Evolutionary conservation across 2,113 vertebrate genomes (phyloP).

Genomic region (Myiozetetes cayanensis): DNA sequence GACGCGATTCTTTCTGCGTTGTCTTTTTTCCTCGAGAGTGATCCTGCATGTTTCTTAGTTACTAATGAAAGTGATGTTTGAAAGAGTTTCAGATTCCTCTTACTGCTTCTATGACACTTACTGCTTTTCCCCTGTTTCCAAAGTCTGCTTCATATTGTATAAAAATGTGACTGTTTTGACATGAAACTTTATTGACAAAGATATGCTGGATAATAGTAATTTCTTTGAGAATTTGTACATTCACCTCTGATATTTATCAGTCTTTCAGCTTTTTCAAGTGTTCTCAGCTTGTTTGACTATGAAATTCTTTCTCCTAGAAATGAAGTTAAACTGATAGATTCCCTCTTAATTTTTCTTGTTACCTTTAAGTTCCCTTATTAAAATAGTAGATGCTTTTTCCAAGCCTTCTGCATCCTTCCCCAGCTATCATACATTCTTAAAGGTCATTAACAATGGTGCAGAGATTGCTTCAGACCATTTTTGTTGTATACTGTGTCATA

Average conservation of each 20-base stretch:
- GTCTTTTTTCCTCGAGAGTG: too few species aligned
- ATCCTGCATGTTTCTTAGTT: too few species aligned
- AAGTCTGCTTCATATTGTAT: background rate
- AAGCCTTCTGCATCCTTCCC: background rate
- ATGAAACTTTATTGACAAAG: background rate
- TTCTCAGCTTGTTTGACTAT: background rate
- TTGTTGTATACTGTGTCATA: background rate
- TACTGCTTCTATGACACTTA: background rate
- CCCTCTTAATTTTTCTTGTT: background rate
- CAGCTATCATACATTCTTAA: background rate
- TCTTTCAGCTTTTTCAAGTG: background rate
- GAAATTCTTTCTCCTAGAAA: background rate
- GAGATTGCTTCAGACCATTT: background rate
- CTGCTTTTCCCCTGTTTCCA: background rate
- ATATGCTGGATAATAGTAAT: background rate
- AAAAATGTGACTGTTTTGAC: background rate
- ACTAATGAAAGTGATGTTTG: background rate
- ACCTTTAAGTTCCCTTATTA: background rate
- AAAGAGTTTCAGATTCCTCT: background rate
- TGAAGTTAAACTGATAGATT: background rate
- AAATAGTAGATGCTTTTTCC: background rate
- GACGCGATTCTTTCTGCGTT: too few species aligned
- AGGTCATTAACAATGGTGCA: background rate
- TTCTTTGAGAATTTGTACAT: background rate
- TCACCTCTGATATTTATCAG: background rate